Percentiles rank a stretch among this genome's conserved stretches.
These are phyloP conservation scores for Archilochus colubris DNA, from an alignment of 2,113 vertebrate genomes.

Conservation along the genomic window DNA sequence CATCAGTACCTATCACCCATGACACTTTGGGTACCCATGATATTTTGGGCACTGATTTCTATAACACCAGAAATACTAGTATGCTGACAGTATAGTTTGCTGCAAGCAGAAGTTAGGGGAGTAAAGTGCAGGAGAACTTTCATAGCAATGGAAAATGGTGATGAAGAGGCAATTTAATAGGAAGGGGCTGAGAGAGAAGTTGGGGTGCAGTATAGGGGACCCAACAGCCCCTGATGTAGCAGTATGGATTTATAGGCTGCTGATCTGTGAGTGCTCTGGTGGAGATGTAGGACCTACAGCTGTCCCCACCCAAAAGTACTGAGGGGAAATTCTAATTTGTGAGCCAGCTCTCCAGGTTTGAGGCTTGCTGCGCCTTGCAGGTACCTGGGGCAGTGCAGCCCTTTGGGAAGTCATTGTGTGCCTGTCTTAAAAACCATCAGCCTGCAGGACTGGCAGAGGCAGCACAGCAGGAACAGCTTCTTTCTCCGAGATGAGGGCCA, in stretches of 20 bases:
- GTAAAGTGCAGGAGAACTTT: neutral
- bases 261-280: neutral
- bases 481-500: neutral
- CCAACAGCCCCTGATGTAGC: fast-evolving
- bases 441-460: neutral
- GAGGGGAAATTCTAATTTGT: neutral
- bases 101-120: neutral
- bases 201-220: neutral
- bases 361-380: neutral
- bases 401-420: neutral
- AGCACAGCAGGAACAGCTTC: neutral
- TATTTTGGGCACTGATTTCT: neutral
- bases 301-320: neutral
- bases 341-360: neutral
- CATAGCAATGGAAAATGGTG: neutral
- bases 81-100: neutral
- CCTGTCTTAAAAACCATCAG: neutral
- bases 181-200: neutral
- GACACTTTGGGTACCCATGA: neutral
- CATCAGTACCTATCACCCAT: neutral
- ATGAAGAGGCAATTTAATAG: neutral
- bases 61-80: neutral
- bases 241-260: neutral
- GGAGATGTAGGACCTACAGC: neutral
- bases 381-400: neutral